These are phyloP conservation scores for Tridacna gigas DNA, from an alignment of 2,888 invertebrate genomes.

Conservation along the genomic window DNA sequence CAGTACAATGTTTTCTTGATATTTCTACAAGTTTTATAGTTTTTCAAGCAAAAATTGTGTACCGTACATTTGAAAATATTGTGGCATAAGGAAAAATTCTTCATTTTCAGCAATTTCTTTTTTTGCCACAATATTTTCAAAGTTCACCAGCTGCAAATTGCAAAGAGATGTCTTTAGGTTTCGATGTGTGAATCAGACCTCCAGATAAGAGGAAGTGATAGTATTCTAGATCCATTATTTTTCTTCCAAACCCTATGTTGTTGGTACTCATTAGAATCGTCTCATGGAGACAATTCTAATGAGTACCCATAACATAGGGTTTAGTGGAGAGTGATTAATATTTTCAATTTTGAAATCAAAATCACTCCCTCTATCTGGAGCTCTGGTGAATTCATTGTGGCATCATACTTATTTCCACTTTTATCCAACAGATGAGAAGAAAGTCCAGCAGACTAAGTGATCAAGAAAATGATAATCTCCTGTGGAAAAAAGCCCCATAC, in stretches of 20 bases:
- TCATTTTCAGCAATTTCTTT: too few species aligned
- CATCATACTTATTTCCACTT: background rate
- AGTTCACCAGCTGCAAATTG: background rate
- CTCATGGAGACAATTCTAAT: background rate
- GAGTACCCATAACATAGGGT: background rate
- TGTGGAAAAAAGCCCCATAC: conserved; percentile 66
- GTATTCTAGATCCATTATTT: background rate
- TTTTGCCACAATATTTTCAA: too few species aligned
- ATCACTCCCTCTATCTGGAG: background rate
- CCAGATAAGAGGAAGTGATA: background rate
- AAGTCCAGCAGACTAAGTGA: conserved; percentile 72
- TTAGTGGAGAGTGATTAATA: background rate
- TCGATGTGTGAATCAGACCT: background rate
- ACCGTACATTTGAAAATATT: too few species aligned
- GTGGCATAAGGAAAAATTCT: too few species aligned
- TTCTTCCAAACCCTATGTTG: background rate
- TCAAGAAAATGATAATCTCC: conserved; percentile 67
- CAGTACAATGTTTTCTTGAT: too few species aligned
- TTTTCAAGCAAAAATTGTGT: too few species aligned
- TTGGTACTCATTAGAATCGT: background rate
- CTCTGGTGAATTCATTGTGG: background rate
- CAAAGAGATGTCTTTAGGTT: background rate
- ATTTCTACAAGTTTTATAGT: too few species aligned
- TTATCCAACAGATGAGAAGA: conserved; percentile 37
- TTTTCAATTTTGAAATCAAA: background rate